phyloP scores from a whole-genome alignment of 2,797 vertebrate species.

The Leptatherina wallacei region DNA sequence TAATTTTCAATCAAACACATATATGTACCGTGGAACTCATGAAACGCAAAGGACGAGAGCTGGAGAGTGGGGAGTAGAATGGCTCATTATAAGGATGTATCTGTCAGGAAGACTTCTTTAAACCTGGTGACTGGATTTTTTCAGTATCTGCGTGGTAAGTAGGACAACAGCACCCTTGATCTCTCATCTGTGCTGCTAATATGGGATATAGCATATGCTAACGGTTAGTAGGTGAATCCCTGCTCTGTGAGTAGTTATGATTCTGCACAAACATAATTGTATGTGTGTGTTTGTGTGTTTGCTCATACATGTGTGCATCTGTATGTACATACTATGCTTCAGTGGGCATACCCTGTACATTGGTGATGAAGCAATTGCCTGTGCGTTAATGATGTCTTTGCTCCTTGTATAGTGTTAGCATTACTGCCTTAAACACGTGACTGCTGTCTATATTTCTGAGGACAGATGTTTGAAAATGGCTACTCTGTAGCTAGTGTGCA shows the following conservation, averaged over 20 bases:
- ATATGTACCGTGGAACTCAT: conserved; percentile 64
- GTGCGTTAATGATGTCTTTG: conserved; percentile 66
- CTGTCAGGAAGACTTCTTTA: conserved; percentile 83
- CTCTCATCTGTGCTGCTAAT: conserved; percentile 48
- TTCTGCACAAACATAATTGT: conserved; percentile 58
- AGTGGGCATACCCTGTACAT: conserved; percentile 76
- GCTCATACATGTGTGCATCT: conserved; percentile 4
- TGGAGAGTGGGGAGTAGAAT: conserved; percentile 75
- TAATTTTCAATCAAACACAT: conserved; percentile 54
- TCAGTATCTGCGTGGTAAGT: conserved; percentile 90
- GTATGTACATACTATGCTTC: conserved; percentile 64
- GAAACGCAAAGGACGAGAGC: conserved; percentile 65
- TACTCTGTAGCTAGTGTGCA: conserved; percentile 62
- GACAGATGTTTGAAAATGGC: conserved; percentile 81
- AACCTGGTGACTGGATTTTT: conserved; percentile 88
- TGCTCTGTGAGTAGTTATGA: conserved; percentile 55
- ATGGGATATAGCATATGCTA: conserved; percentile 52
- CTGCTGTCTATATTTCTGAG: conserved; percentile 64
- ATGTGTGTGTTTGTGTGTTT: conserved; percentile 19
- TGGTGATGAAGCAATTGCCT: conserved; percentile 78
- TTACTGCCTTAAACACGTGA: conserved; percentile 73
- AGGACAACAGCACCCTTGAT: conserved; percentile 49
- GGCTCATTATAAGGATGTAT: conserved; percentile 84
- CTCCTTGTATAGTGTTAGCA: conserved; percentile 51
- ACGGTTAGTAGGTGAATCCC: conserved; percentile 61